Percentiles rank a stretch among this genome's conserved stretches.
phyloP scores from a whole-genome alignment of 2,113 vertebrate genomes.

The Urocolius indicus region DNA sequence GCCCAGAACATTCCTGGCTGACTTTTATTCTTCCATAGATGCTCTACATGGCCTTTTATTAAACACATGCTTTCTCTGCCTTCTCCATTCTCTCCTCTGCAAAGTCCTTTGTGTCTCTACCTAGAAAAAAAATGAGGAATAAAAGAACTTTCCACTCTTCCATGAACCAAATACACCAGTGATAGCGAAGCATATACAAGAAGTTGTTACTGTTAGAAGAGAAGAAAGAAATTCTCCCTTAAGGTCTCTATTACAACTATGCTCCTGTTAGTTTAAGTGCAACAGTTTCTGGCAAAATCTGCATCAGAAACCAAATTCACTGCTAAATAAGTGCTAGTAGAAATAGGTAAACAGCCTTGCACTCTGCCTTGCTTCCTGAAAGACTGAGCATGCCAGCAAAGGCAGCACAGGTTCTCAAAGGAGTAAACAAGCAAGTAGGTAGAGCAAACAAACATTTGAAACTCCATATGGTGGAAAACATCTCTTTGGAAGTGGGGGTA shows the following conservation, averaged over 20 bases:
- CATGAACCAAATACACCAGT: neutral
- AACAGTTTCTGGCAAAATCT: neutral
- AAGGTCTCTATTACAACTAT: neutral
- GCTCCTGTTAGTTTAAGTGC: neutral
- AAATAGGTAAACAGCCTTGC: conserved; percentile 27
- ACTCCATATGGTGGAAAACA: neutral
- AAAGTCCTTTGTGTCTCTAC: neutral
- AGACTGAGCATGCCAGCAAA: conserved; percentile 29
- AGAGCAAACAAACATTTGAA: conserved; percentile 54
- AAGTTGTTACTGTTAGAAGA: neutral
- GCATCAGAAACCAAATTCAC: neutral
- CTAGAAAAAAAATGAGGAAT: neutral
- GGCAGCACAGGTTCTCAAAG: conserved; percentile 32
- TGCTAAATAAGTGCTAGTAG: conserved; percentile 36
- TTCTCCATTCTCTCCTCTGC: neutral
- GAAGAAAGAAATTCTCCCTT: neutral
- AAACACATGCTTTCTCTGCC: neutral
- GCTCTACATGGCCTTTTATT: neutral
- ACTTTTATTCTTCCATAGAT: neutral
- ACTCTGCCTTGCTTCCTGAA: neutral
- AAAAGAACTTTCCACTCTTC: neutral
- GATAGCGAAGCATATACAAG: neutral
- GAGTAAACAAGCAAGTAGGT: conserved; percentile 20
- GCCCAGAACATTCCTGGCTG: neutral
- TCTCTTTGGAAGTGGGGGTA: neutral